Percentiles rank a stretch among this genome's conserved stretches.
Evolutionary conservation across 2,797 vertebrate species (phyloP).

Genomic region (Chaetophractus vellerosus): DNA sequence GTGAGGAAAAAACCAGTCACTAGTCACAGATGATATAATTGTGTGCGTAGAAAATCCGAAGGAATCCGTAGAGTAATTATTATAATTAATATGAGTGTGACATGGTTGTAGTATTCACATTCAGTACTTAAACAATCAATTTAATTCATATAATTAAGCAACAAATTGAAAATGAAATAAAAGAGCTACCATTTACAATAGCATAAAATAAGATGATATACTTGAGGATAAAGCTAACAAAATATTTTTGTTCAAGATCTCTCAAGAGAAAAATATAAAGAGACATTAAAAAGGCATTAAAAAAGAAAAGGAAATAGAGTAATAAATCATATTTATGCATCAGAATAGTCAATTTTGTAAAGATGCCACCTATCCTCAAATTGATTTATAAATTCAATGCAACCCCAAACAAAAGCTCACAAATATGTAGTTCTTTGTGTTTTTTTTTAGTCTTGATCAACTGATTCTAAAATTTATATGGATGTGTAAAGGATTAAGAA

Average conservation of each 20-base stretch:
- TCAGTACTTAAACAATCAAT: conserved; percentile 60
- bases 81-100: conserved; percentile 64
- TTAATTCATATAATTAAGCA: conserved; percentile 70
- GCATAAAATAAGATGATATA: conserved; percentile 46
- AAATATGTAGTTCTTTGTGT: background rate
- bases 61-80: conserved; percentile 62
- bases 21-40: conserved; percentile 55
- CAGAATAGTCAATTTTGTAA: conserved; percentile 28
- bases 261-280: conserved; percentile 39
- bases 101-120: conserved; percentile 43
- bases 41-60: conserved; percentile 56
- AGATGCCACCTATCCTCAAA: background rate
- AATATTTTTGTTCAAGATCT: conserved; percentile 37
- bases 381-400: background rate
- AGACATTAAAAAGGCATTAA: conserved; percentile 20
- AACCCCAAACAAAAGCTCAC: background rate
- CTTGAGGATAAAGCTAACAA: conserved; percentile 42
- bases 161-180: conserved; percentile 68
- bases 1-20: background rate
- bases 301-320: background rate
- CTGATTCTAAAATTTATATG: background rate
- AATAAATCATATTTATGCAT: background rate
- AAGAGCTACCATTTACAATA: conserved; percentile 41
- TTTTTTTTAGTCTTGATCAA: background rate
- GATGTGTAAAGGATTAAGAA: background rate